A percentile compares a stretch with the other conserved stretches of the same genome.
phyloP scores from a whole-genome alignment of 2,113 vertebrate species.

The Macquaria ambigua region DNA sequence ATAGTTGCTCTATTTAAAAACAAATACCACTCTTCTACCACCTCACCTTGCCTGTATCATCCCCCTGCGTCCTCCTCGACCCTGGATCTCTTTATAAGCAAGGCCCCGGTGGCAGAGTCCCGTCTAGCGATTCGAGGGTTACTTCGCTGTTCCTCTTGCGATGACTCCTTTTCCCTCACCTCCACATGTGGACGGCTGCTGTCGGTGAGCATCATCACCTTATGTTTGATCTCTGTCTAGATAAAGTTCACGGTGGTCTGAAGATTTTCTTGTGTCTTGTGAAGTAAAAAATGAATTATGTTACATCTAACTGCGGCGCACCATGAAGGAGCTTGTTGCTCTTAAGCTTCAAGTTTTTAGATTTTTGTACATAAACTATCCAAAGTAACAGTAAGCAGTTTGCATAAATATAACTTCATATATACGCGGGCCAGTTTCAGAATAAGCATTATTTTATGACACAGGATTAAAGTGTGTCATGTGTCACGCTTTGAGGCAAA shows the following conservation, averaged over 20 bases:
- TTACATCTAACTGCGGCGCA: no score
- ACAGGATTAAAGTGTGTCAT: no score
- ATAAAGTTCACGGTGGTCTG: neutral
- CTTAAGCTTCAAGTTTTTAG: neutral
- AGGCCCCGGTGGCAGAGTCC: constrained; percentile 54
- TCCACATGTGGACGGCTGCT: constrained; percentile 67
- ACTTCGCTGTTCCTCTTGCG: constrained; percentile 38
- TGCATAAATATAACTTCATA: neutral
- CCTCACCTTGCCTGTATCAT: neutral
- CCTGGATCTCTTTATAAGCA: constrained; percentile 65
- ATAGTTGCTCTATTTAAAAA: neutral
- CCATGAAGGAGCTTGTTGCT: no score
- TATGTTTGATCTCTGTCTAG: neutral
- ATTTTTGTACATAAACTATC: neutral
- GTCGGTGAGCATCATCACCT: constrained; percentile 60
- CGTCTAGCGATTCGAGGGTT: constrained; percentile 54
- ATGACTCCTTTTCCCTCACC: constrained; percentile 55
- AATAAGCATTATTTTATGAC: no score
- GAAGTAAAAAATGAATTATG: no score
- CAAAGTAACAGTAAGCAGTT: neutral
- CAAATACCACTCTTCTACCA: neutral
- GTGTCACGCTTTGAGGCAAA: no score
- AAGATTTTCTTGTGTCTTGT: no score
- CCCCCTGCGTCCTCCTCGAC: constrained; percentile 7
- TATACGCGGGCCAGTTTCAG: no score